Evolutionary conservation across 2,797 vertebrate genomes (phyloP).

Genomic region (Caiman crocodilus): DNA sequence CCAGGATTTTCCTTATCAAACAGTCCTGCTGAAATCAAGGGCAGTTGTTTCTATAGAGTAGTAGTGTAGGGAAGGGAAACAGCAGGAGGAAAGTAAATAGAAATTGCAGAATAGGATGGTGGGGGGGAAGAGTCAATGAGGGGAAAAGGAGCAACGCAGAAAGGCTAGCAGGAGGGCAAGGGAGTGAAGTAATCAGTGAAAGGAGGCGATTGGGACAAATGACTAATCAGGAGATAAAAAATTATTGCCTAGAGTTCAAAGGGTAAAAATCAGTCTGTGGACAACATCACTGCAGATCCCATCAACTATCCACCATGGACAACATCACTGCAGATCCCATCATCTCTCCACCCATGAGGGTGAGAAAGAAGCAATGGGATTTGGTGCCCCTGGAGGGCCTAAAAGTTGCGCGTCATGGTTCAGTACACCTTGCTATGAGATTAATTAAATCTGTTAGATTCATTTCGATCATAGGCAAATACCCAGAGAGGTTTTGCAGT

Average conservation of each 20-base stretch:
- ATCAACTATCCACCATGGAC: neutral
- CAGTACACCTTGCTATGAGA: neutral
- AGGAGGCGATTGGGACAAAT: neutral
- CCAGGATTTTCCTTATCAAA: neutral
- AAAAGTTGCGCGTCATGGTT: neutral
- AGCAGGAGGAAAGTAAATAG: neutral
- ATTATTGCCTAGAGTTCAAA: neutral
- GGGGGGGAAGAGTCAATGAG: accelerated
- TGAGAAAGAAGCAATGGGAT: neutral
- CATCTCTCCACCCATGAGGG: neutral
- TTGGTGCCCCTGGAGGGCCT: neutral
- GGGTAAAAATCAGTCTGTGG: neutral
- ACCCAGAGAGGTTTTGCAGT: neutral
- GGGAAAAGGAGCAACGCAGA: neutral
- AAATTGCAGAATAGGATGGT: accelerated
- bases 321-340: neutral
- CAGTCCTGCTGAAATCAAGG: accelerated
- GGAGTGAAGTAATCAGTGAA: neutral
- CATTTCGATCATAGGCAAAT: neutral
- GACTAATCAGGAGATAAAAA: neutral
- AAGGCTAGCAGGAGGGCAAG: neutral
- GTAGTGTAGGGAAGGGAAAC: neutral
- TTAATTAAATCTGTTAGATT: neutral
- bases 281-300: neutral
- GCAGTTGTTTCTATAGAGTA: neutral